Percentiles rank a stretch among this genome's conserved stretches.
phyloP scores from a whole-genome alignment of 2,888 invertebrate genomes.

The Venustoraphidia nigricollis region DNA sequence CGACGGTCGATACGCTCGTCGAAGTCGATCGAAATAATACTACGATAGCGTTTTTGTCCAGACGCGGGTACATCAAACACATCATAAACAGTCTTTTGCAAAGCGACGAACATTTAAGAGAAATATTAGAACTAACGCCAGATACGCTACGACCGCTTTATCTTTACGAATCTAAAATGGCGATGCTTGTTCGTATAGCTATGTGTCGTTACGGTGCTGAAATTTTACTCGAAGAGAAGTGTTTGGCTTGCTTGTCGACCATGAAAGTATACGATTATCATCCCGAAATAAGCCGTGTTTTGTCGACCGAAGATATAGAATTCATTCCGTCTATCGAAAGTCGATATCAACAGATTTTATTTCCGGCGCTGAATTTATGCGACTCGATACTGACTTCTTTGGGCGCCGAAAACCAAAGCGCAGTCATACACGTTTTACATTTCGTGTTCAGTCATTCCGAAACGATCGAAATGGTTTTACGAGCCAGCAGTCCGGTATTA shows the following conservation, averaged over 20 bases:
- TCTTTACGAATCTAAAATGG: slow-evolving; percentile 78
- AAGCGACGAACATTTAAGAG: slow-evolving; percentile 51
- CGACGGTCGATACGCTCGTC: slow-evolving; percentile 64
- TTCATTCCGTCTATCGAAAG: slow-evolving; percentile 48
- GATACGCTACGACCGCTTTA: slow-evolving; percentile 61
- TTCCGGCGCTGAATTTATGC: slow-evolving; percentile 68
- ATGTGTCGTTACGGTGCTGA: slow-evolving; percentile 50
- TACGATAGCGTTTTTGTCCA: slow-evolving; percentile 44
- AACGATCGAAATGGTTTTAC: slow-evolving; percentile 60
- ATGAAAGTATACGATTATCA: slow-evolving; percentile 57
- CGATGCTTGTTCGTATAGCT: slow-evolving; percentile 56
- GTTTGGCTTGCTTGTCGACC: slow-evolving; percentile 43
- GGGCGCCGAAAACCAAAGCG: slow-evolving; percentile 70
- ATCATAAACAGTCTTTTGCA: slow-evolving; percentile 66
- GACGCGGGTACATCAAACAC: slow-evolving; percentile 61
- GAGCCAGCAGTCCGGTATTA: slow-evolving; percentile 50
- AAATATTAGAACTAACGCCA: slow-evolving; percentile 48
- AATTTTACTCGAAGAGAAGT: slow-evolving; percentile 40
- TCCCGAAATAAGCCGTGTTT: slow-evolving; percentile 40
- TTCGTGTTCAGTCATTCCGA: slow-evolving; percentile 71
- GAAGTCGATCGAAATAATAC: slow-evolving; percentile 55
- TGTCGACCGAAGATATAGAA: slow-evolving; percentile 19
- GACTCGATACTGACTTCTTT: slow-evolving; percentile 68
- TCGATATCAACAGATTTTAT: slow-evolving; percentile 68
- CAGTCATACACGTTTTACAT: slow-evolving; percentile 63